phyloP scores from a whole-genome alignment of 2,113 vertebrate species.

The Heteronetta atricapilla region DNA sequence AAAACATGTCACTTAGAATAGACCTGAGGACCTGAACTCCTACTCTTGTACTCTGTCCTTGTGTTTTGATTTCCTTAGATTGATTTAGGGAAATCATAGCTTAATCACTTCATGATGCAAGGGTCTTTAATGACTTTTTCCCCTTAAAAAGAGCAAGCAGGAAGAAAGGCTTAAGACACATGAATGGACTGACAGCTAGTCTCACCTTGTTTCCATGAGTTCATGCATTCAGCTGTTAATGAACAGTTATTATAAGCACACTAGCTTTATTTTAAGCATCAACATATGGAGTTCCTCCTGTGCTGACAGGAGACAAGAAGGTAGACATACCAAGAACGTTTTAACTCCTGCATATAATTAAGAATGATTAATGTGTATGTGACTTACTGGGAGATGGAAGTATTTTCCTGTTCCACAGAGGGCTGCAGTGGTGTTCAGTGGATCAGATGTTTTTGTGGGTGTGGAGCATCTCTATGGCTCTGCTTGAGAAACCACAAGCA shows the following conservation, averaged over 20 bases:
- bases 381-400: background rate
- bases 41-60: background rate
- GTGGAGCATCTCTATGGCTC: background rate
- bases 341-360: background rate
- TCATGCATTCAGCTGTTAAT: background rate
- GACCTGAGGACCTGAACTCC: background rate
- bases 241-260: background rate
- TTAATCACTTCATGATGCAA: background rate
- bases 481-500: fast-evolving
- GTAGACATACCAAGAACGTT: background rate
- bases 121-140: background rate
- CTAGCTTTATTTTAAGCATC: background rate
- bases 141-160: background rate
- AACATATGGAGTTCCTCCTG: background rate
- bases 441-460: fast-evolving
- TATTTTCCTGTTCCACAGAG: background rate
- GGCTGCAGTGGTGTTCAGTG: background rate
- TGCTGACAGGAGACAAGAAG: background rate
- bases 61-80: background rate
- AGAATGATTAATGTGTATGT: background rate
- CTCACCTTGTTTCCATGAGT: background rate
- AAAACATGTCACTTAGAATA: background rate
- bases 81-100: background rate
- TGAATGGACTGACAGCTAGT: background rate
- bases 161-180: background rate